Percentiles rank a stretch among this genome's conserved stretches.
Conservation (phyloP, 2,888 invertebrate genomes). For the Chrysomela aeneicollis region DNA sequence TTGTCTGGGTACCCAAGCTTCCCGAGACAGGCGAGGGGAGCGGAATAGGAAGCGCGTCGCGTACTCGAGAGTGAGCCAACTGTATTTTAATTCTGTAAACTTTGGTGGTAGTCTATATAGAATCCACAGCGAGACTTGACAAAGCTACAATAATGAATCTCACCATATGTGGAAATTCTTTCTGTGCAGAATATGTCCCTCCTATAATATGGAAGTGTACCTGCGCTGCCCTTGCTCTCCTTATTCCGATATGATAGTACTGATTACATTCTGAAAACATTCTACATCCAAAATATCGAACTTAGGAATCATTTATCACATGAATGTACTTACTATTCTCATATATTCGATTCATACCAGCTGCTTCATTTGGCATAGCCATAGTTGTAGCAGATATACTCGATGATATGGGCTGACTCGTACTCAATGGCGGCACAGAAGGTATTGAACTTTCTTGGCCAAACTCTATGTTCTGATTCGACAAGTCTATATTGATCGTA, state of each 20-base stretch:
- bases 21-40: too few relatives aligned
- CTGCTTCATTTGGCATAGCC: not conserved
- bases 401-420: too few relatives aligned
- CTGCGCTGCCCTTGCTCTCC: conserved; percentile 25
- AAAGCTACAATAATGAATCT: too few relatives aligned
- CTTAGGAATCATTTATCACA: not conserved
- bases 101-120: too few relatives aligned
- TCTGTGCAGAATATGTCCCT: conserved; percentile 45
- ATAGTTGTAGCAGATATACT: not conserved
- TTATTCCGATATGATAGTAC: conserved; percentile 35
- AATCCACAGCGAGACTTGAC: too few relatives aligned
- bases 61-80: too few relatives aligned
- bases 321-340: conserved; percentile 32
- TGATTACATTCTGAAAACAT: conserved; percentile 43
- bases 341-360: conserved; percentile 15
- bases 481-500: conserved; percentile 29
- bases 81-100: too few relatives aligned
- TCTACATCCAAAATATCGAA: not conserved
- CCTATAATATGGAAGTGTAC: conserved; percentile 46
- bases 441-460: conserved; percentile 21
- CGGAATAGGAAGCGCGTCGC: too few relatives aligned
- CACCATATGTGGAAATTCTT: conserved; percentile 60
- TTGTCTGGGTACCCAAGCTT: too few relatives aligned
- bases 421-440: not conserved
- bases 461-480: conserved; percentile 28